Base-by-base conservation (phyloP, 2,113 vertebrate genomes). In the Crotalus helleri region DNA sequence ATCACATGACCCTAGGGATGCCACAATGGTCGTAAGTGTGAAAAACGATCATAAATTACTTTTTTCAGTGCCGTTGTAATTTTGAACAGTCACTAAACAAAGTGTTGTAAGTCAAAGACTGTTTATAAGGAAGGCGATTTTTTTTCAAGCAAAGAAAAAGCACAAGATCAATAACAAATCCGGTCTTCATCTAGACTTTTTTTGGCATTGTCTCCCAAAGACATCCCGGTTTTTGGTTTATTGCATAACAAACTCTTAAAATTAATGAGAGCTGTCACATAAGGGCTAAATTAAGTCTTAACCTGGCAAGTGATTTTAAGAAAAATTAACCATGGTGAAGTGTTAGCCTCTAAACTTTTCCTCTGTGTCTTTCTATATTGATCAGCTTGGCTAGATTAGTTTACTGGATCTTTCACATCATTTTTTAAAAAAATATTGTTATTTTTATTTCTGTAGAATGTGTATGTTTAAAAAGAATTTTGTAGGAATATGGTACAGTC, bases 391-490 rank as follows among this genome's bases (percentile, higher is more conserved):
- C 90, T 46, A 2, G 92, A 91, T 51, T 93, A 92, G 88, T n/a
- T n/a, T 57, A 11, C 12, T 51, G 26, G 88, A 64, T 93, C 59
- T 94, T 96, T 96, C 95, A 94, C 94, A 94, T 95, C 95, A 93
- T 92, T 64, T 24, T 11, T 91, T 51, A 2, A 39, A 39, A 39
- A 96, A 97, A 96, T 95, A 95, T 74, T 85, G 89, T 19, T 95
- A 94, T 94, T 93, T 96, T 74, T 96, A 91, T 97, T 93, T 90
- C 33, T 33, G 33, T 33, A 33, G 33, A 33, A 33, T 33, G 1
- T 33, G 33, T 33, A 33, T 33, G 91, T 89, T 26, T 87, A 54
- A 19, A 85, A 33, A 87, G 94, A 95, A 13, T 81, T 92, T 94
- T 94, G 89, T 57, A 94, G 90, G 87, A 91, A 93, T 64, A 69